These are phyloP conservation scores for Oncorhynchus keta DNA, from an alignment of 2,113 vertebrate genomes.

Conservation along the genomic window DNA sequence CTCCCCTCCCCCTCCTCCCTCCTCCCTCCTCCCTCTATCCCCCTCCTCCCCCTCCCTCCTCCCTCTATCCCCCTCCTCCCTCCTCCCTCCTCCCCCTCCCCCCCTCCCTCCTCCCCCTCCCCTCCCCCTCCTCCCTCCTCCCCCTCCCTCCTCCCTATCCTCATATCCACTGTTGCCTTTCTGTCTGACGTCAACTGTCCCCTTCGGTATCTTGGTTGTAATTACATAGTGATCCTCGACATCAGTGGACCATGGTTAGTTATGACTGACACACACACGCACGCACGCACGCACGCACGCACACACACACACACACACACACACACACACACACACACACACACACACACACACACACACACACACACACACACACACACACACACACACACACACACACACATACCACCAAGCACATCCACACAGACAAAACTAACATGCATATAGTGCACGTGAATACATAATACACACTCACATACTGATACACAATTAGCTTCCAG, in stretches of 20 bases:
- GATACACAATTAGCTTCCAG: background rate
- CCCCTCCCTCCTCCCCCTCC: too few relatives aligned
- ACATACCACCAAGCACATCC: conserved; percentile 18
- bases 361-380: conserved; percentile 18
- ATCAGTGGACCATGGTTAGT: too few relatives aligned
- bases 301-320: conserved; percentile 21
- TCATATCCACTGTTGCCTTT: background rate
- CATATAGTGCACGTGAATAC: background rate
- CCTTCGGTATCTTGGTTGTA: background rate
- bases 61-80: too few relatives aligned
- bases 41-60: conserved; percentile 9
- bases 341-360: conserved; percentile 19
- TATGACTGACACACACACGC: conserved; percentile 1
- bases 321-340: conserved; percentile 24
- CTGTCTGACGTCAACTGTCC: background rate
- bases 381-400: conserved; percentile 32
- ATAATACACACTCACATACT: conserved; percentile 15
- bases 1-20: too few relatives aligned
- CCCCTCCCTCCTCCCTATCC: background rate
- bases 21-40: conserved; percentile 6
- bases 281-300: conserved; percentile 34
- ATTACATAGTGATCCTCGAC: too few relatives aligned
- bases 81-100: conserved; percentile 5
- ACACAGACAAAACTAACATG: conserved; percentile 13
- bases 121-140: conserved; percentile 4